Conservation (phyloP, 2,113 vertebrate species). For the Anguilla japonica region DNA sequence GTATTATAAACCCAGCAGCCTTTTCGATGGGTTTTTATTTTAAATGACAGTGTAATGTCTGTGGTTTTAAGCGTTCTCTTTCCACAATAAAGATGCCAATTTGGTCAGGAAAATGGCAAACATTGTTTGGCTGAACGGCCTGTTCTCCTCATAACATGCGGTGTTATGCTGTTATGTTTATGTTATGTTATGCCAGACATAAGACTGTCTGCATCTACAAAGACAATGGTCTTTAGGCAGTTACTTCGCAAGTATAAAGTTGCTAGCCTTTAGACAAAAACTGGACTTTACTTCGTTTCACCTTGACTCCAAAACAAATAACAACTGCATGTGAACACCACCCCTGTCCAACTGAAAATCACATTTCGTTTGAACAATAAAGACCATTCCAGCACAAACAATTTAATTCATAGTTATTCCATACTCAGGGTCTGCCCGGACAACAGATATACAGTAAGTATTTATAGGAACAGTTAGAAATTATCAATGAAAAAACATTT, state of each 20-base stretch:
- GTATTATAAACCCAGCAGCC: not conserved
- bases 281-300: not conserved
- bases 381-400: not conserved
- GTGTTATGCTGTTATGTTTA: too few species aligned
- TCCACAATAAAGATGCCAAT: too few species aligned
- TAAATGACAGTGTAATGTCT: not conserved
- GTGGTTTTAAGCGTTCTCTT: not conserved
- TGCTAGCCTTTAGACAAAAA: not conserved
- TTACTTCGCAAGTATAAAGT: not conserved
- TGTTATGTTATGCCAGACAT: too few species aligned
- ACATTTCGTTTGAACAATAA: not conserved
- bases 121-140: too few species aligned
- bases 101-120: too few species aligned
- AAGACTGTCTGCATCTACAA: not conserved
- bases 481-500: not conserved
- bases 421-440: too few species aligned
- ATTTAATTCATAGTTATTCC: not conserved
- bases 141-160: too few species aligned
- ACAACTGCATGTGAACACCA: not conserved
- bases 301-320: not conserved
- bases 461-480: too few species aligned
- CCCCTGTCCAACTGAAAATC: not conserved
- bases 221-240: not conserved
- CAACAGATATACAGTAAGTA: not conserved
- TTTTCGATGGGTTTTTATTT: not conserved